A percentile compares a stretch with the other conserved stretches of the same genome.
Conservation (phyloP, 2,888 invertebrate genomes). For the Drosophila greeni region DNA sequence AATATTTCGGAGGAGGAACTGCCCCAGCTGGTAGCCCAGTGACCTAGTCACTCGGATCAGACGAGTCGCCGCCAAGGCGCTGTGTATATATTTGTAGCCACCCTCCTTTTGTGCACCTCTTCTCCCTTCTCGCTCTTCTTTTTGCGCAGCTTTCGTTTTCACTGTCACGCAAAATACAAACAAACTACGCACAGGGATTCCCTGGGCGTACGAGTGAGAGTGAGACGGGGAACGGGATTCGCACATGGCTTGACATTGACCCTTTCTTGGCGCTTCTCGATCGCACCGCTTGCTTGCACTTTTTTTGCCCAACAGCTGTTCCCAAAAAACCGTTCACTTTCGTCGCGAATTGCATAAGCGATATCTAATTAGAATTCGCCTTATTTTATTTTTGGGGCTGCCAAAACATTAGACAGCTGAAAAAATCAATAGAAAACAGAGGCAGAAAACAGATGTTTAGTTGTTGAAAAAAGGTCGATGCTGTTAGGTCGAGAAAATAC, state of each 20-base stretch:
- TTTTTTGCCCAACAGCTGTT: constrained; percentile 21
- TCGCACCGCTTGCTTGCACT: constrained; percentile 4
- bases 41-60: constrained; percentile 61
- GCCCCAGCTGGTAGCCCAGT: constrained; percentile 64
- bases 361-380: constrained; percentile 17
- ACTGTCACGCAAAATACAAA: constrained; percentile 29
- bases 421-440: constrained; percentile 26
- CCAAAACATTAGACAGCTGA: constrained; percentile 40
- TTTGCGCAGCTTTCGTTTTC: constrained; percentile 66
- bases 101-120: not conserved
- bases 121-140: not conserved
- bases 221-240: constrained; percentile 22
- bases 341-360: constrained; percentile 54
- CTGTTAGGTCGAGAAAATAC: not conserved
- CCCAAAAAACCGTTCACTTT: constrained; percentile 17
- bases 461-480: not conserved
- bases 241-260: constrained; percentile 67
- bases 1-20: constrained; percentile 40
- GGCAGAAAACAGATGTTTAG: constrained; percentile 5
- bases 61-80: constrained; percentile 54
- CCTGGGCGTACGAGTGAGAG: constrained; percentile 13
- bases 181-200: constrained; percentile 10
- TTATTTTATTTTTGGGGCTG: constrained; percentile 3
- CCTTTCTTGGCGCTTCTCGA: constrained; percentile 30
- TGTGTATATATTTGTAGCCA: not conserved